Evolutionary conservation across 1,140 invertebrate species (phyloP).

Genomic region (Zaprionus inermis): DNA sequence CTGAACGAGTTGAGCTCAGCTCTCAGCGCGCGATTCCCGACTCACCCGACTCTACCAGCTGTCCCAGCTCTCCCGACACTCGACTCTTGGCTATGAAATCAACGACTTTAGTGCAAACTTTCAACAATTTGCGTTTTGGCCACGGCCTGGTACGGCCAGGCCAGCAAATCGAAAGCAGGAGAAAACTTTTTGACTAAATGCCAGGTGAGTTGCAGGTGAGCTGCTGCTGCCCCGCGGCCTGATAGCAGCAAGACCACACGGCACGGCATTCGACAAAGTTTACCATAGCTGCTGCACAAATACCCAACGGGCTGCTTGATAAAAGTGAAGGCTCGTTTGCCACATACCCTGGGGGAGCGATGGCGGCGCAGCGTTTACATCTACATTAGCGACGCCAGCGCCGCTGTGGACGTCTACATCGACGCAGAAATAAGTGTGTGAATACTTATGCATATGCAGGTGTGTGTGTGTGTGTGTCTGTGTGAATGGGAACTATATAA

Average conservation of each 20-base stretch:
- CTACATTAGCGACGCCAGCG: constrained; percentile 66
- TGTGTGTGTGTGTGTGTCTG: constrained; percentile 3
- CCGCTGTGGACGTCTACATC: constrained; percentile 31
- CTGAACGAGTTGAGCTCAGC: constrained; percentile 81
- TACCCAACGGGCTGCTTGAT: constrained; percentile 79
- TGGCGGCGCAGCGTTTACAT: constrained; percentile 65
- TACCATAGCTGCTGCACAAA: constrained; percentile 78
- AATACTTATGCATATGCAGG: not conserved
- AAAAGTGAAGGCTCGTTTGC: constrained; percentile 71
- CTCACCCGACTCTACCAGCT: not conserved
- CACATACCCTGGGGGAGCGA: constrained; percentile 43
- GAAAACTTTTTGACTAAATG: constrained; percentile 78
- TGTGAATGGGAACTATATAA: not conserved
- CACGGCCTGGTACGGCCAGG: constrained; percentile 70
- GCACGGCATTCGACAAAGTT: constrained; percentile 58
- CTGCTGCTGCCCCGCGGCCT: constrained; percentile 14
- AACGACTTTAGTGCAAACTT: constrained; percentile 82
- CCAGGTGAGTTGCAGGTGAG: constrained; percentile 50
- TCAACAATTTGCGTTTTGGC: constrained; percentile 83
- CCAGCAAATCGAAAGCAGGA: constrained; percentile 74
- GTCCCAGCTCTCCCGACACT: not conserved
- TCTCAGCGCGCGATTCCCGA: constrained; percentile 57
- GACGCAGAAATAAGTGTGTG: constrained; percentile 29
- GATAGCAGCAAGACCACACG: constrained; percentile 43
- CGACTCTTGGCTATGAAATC: constrained; percentile 64